phyloP scores from a whole-genome alignment of 2,888 invertebrate genomes.

The Tineola bisselliella region DNA sequence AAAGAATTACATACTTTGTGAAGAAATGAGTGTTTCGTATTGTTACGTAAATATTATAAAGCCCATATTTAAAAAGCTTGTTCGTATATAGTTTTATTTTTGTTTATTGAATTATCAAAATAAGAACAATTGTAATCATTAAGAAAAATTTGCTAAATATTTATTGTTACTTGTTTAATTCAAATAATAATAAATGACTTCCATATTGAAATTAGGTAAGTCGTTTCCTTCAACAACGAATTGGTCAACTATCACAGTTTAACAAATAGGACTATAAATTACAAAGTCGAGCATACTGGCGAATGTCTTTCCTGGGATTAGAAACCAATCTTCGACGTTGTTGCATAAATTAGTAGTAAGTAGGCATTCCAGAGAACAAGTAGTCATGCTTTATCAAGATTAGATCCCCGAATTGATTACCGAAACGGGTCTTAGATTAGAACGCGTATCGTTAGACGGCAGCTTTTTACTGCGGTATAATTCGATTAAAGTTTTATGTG shows the following conservation, averaged over 20 bases:
- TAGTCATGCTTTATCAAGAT: conserved; percentile 29
- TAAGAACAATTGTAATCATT: no score
- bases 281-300: not conserved
- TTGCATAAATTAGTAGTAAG: conserved; percentile 36
- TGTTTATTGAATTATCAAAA: no score
- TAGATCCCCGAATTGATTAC: conserved; percentile 34
- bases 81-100: no score
- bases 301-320: not conserved
- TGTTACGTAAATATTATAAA: no score
- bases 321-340: conserved; percentile 17
- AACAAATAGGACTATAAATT: not conserved
- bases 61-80: no score
- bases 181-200: no score
- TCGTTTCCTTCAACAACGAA: not conserved
- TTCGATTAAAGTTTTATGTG: conserved; percentile 41
- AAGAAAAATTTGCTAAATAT: no score
- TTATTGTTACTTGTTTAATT: no score
- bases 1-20: not conserved
- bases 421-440: conserved; percentile 22
- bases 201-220: not conserved
- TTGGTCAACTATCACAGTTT: not conserved
- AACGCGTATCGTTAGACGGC: conserved; percentile 1
- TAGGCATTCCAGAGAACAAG: conserved; percentile 21
- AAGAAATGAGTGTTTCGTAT: no score
- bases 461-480: conserved; percentile 22